phyloP scores from a whole-genome alignment of 2,113 vertebrate genomes.

The Elephas maximus region DNA sequence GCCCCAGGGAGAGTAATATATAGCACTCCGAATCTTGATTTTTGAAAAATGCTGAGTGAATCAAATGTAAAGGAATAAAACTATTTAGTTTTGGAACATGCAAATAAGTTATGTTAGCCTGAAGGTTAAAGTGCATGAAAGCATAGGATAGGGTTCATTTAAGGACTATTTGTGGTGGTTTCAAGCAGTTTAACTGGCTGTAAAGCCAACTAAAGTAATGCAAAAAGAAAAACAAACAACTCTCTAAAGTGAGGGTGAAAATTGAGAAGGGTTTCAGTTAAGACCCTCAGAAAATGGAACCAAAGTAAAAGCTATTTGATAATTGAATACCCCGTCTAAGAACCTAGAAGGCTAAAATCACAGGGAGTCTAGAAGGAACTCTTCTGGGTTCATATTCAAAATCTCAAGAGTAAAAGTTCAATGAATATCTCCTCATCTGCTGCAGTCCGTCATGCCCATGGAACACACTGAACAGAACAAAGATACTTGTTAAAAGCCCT shows the following conservation, averaged over 20 bases:
- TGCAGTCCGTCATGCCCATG: background rate
- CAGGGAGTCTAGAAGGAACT: background rate
- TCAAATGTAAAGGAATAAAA: conserved; percentile 40
- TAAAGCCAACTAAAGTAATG: background rate
- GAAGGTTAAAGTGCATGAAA: background rate
- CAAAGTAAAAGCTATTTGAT: background rate
- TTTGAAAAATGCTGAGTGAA: background rate
- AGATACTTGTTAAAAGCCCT: background rate
- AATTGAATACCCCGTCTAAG: background rate
- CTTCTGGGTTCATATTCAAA: background rate
- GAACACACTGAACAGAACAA: background rate
- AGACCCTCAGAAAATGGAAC: background rate
- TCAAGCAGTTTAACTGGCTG: background rate
- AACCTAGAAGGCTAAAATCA: conserved; percentile 43
- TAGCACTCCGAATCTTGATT: background rate
- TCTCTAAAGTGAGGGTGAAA: background rate
- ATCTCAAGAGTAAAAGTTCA: background rate
- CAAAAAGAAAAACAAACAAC: conserved; percentile 30
- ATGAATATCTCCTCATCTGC: background rate
- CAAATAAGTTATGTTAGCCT: background rate
- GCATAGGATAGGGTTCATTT: background rate
- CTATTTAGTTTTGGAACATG: conserved; percentile 48
- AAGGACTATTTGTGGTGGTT: conserved; percentile 12
- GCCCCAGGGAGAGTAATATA: background rate
- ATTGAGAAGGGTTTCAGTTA: conserved; percentile 16